Evolutionary conservation across 2,797 vertebrate genomes (phyloP).

Genomic region (Clarias platycephalus): DNA sequence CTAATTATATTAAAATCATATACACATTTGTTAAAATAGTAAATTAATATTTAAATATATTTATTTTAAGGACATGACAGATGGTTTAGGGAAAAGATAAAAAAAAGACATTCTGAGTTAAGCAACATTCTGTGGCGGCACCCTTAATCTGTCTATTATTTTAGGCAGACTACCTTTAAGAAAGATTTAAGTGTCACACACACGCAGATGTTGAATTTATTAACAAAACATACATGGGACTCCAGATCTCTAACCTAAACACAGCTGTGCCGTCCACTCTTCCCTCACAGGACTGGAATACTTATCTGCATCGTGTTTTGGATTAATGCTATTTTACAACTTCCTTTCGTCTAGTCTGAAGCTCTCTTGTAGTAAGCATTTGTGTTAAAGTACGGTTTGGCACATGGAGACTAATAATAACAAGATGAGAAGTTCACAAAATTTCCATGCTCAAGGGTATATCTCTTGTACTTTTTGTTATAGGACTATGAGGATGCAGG

Average conservation of each 20-base stretch:
- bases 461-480: background rate
- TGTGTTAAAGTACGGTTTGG: background rate
- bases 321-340: constrained; percentile 7
- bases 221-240: constrained; percentile 35
- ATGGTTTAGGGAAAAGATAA: no score
- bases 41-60: background rate
- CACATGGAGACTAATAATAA: background rate
- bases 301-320: constrained; percentile 1
- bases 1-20: background rate
- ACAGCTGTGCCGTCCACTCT: constrained; percentile 30
- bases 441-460: background rate
- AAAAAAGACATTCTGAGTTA: background rate
- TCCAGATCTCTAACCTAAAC: constrained; percentile 38
- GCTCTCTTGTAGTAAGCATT: background rate
- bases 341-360: background rate
- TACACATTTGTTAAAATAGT: background rate
- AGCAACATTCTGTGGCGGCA: background rate
- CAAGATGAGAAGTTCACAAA: background rate
- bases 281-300: constrained; percentile 20
- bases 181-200: background rate
- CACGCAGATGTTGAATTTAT: constrained; percentile 13
- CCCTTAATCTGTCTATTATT: background rate
- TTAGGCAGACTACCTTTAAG: constrained; percentile 2
- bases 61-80: background rate
- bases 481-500: background rate